Evolutionary conservation across 2,797 vertebrate species (phyloP).

Genomic region (Eutrigla gurnardus): DNA sequence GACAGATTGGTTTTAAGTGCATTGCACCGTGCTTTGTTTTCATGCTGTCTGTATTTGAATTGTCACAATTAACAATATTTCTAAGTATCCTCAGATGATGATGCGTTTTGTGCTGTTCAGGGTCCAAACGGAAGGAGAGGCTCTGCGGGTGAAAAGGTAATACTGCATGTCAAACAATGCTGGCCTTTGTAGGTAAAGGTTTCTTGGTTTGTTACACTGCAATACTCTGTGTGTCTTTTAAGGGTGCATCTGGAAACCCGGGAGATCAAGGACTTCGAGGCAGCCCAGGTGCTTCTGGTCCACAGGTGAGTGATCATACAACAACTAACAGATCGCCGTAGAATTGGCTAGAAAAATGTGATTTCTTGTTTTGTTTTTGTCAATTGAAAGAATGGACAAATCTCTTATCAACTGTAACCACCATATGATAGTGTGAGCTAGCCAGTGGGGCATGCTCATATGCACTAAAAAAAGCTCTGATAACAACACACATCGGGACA

Average conservation of each 20-base stretch:
- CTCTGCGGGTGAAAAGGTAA: slow-evolving; percentile 81
- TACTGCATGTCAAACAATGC: background rate
- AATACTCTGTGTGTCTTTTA: slow-evolving; percentile 6
- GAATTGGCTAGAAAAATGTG: too few relatives aligned
- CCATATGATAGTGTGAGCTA: too few relatives aligned
- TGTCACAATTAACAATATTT: background rate
- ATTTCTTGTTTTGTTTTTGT: too few relatives aligned
- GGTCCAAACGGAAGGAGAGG: slow-evolving; percentile 86
- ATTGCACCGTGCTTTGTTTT: background rate
- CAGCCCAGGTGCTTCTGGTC: slow-evolving; percentile 75
- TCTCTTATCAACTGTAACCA: too few relatives aligned
- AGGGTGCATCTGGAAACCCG: background rate
- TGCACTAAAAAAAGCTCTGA: too few relatives aligned
- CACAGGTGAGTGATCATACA: slow-evolving; percentile 75
- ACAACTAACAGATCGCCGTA: background rate
- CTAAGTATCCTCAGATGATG: background rate
- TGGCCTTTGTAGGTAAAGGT: background rate
- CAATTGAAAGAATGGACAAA: too few relatives aligned
- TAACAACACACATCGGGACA: too few relatives aligned
- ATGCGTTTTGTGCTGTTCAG: slow-evolving; percentile 63
- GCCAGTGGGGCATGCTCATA: too few relatives aligned
- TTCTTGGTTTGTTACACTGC: background rate
- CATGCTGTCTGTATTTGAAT: background rate
- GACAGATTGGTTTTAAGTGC: too few relatives aligned
- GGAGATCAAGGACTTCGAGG: slow-evolving; percentile 73